Percentiles rank a stretch among this genome's conserved stretches.
Conservation (phyloP, 2,797 vertebrate genomes). For the Borostomias antarcticus region DNA sequence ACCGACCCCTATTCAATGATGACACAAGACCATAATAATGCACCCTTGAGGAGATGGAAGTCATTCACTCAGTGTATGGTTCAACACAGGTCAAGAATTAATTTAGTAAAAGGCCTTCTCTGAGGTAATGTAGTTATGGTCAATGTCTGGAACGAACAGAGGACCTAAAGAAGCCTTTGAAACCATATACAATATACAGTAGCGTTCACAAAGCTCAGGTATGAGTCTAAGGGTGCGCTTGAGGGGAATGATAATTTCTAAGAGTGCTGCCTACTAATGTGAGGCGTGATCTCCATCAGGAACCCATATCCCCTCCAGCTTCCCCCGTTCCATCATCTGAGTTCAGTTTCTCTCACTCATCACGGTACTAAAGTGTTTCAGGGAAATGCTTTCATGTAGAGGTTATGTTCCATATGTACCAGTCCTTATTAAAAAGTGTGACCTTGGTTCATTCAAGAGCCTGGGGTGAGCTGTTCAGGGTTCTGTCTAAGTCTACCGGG, state of each 20-base stretch:
- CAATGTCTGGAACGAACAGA: background rate
- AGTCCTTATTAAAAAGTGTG: too few species aligned
- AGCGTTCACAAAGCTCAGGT: background rate
- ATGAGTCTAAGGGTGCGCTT: background rate
- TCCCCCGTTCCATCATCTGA: too few species aligned
- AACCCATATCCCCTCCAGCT: too few species aligned
- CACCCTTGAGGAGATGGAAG: background rate
- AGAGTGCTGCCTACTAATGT: too few species aligned
- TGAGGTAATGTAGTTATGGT: conserved; percentile 1
- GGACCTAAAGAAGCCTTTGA: background rate
- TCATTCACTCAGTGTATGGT: background rate
- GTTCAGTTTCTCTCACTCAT: too few species aligned
- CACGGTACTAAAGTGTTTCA: too few species aligned
- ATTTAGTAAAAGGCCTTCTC: background rate
- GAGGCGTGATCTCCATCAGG: too few species aligned
- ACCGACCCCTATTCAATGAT: conserved; percentile 9
- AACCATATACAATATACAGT: background rate
- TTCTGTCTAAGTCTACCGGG: too few species aligned
- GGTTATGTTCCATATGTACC: too few species aligned
- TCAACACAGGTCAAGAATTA: conserved; percentile 8
- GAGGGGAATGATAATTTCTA: background rate
- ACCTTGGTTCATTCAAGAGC: background rate
- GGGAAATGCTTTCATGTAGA: too few species aligned
- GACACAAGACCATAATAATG: background rate
- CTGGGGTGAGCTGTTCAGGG: too few species aligned